Evolutionary conservation across 2,113 vertebrate genomes (phyloP).

Genomic region (Bos taurus): ARS-UCD2.0 NC_037344.1:70085501-70086000

Average conservation of each 20-base stretch:
- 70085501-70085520: slow-evolving; percentile 93
- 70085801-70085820: neutral
- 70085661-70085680: neutral
- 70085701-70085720: neutral
- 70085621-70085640: neutral
- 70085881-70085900: neutral
- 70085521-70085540: neutral
- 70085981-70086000: neutral
- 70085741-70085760: neutral
- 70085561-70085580: neutral
- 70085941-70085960: neutral
- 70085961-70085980: neutral
- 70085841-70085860: neutral
- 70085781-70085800: neutral
- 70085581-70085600: neutral
- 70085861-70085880: neutral
- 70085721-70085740: neutral
- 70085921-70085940: neutral
- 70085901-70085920: neutral
- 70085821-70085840: neutral
- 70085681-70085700: neutral
- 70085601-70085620: neutral
- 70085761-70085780: neutral
- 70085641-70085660: neutral
- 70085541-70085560: neutral